Evolutionary conservation across 2,888 invertebrate genomes (phyloP), one percentile per base, ranked within the genome.

Genomic region (Rhamphomyia laevipes): DNA sequence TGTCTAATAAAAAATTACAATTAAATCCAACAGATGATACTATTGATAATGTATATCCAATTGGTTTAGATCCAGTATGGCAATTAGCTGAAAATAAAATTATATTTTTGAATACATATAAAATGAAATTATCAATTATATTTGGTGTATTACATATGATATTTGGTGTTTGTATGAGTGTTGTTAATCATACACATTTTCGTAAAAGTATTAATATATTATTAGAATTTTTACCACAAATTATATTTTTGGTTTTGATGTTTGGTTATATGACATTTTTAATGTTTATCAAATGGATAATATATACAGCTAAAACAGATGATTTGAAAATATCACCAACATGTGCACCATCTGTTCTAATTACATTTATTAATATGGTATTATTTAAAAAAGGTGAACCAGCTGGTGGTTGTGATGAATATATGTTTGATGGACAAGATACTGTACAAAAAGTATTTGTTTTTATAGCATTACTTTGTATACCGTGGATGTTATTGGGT

Each of bases 121-220:
- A 96, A 74, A 96, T 95, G 95, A 90, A 92, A 66, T 73, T 94
- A 54, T 94, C 95, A 43, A 90, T 96, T 49, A 88, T 95, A 48
- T 81, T 96, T 60, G 95, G 95, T 35, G 89, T 96, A 2, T 62
- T 81, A 23, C 96, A 96, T 72, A 96, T 96, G 96, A 78, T 89
- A 51, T 92, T 95, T 64, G 95, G 96, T 56, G 86, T 95, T 12
- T 77, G 80, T 64, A 82, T 95, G 73, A 86, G 83, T 58, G 80
- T 86, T 43, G 74, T 82, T 49, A 88, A 88, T 66, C 82, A 80
- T 64, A 78, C 81, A 46, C 79, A 85, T 70, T 86, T 84, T 73
- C 76, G 75, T 56, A 80, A 77, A 55, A 77, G 78, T 55, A 72
- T 78, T 53, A 81, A 77, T 54, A 80, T 88, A 55, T 53, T 91